phyloP scores from a whole-genome alignment of 2,113 vertebrate genomes.

The Rhabdomys dilectus region DNA sequence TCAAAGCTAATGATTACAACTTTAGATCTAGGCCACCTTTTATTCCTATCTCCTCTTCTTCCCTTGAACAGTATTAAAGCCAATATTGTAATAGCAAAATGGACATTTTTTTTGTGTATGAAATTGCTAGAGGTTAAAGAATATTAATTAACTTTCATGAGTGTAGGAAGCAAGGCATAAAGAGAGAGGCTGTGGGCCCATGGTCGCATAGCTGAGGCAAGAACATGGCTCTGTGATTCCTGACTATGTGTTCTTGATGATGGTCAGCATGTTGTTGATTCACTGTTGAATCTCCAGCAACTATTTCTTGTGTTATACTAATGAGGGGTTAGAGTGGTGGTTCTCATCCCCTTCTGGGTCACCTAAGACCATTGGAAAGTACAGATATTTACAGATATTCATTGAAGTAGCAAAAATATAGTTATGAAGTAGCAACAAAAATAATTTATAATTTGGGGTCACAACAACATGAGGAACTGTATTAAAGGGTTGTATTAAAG shows the following conservation, averaged over 20 bases:
- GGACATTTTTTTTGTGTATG: neutral
- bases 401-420: neutral
- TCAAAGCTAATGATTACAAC: neutral
- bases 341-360: neutral
- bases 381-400: neutral
- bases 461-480: neutral
- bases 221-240: neutral
- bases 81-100: neutral
- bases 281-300: neutral
- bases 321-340: neutral
- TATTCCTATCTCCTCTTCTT: neutral
- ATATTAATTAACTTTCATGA: neutral
- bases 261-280: neutral
- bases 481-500: neutral
- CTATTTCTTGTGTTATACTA: neutral
- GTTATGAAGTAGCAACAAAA: neutral
- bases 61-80: neutral
- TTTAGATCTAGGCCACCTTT: slow-evolving; percentile 14
- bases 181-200: neutral
- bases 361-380: neutral
- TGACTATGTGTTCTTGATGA: neutral
- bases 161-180: neutral
- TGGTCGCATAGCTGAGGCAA: neutral
- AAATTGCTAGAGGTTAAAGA: neutral
- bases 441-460: neutral